phyloP scores from a whole-genome alignment of 2,113 vertebrate genomes.

The Thryonomys swinderianus region DNA sequence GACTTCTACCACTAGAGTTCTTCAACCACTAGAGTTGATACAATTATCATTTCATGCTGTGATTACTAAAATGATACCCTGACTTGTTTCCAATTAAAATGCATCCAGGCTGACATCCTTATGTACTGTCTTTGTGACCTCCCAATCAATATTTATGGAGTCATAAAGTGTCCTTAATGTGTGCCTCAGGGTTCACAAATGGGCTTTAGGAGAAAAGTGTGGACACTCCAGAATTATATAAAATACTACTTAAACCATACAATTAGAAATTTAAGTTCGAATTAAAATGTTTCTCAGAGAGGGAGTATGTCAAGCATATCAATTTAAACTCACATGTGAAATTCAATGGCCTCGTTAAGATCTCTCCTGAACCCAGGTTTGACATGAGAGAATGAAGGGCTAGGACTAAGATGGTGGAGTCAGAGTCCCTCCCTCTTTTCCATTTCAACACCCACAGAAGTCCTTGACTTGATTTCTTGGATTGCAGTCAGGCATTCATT shows the following conservation, averaged over 20 bases:
- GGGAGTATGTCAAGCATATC: background rate
- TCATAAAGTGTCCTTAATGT: conserved; percentile 26
- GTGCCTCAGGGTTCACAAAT: background rate
- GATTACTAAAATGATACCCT: conserved; percentile 38
- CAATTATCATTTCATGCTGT: conserved; percentile 21
- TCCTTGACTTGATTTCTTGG: conserved; percentile 1
- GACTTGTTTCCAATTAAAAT: conserved; percentile 64
- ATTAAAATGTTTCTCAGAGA: conserved; percentile 37
- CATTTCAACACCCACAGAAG: background rate
- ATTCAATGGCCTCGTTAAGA: background rate
- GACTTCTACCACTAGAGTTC: background rate
- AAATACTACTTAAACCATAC: conserved; percentile 22
- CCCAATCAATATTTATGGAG: conserved; percentile 58
- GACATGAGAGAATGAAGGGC: background rate
- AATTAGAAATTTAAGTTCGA: conserved; percentile 32
- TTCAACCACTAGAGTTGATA: background rate
- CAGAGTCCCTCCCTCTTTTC: background rate
- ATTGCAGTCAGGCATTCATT: background rate
- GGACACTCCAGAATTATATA: conserved; percentile 34
- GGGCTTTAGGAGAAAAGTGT: background rate
- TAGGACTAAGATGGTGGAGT: background rate
- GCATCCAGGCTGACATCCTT: conserved; percentile 8
- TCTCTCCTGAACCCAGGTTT: background rate
- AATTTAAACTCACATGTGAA: conserved; percentile 39
- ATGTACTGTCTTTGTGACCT: conserved; percentile 31